phyloP scores from a whole-genome alignment of 2,797 vertebrate species.

The Acrocephalus scirpaceus region DNA sequence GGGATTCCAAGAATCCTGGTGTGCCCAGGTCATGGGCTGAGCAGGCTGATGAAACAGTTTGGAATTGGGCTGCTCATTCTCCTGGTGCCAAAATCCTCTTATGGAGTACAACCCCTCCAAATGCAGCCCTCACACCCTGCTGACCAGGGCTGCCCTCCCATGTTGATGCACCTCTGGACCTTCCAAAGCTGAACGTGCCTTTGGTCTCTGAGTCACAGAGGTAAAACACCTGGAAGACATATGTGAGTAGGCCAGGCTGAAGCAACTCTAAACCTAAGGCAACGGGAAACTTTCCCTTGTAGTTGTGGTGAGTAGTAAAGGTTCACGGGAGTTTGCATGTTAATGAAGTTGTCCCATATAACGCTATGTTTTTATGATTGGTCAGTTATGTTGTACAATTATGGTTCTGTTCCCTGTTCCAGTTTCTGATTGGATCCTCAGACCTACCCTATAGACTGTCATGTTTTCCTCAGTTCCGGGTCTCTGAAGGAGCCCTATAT shows the following conservation, averaged over 20 bases:
- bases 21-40: background rate
- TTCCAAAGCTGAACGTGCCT: background rate
- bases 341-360: background rate
- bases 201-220: background rate
- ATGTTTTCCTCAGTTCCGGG: background rate
- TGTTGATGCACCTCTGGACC: background rate
- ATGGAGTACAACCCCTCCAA: rapidly evolving
- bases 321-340: background rate
- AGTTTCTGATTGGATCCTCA: background rate
- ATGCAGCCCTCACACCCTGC: background rate
- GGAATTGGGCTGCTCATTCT: background rate
- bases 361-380: background rate
- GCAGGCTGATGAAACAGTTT: background rate
- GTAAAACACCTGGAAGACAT: background rate
- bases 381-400: background rate
- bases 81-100: background rate
- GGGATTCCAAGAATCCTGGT: background rate
- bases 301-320: background rate
- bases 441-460: background rate
- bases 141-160: background rate
- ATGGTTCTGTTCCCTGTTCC: background rate
- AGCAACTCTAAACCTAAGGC: background rate
- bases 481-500: background rate
- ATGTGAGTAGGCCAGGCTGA: background rate
- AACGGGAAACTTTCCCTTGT: background rate